Evolutionary conservation across 1,140 invertebrate genomes (phyloP).

Genomic region (Battus philenor): DNA sequence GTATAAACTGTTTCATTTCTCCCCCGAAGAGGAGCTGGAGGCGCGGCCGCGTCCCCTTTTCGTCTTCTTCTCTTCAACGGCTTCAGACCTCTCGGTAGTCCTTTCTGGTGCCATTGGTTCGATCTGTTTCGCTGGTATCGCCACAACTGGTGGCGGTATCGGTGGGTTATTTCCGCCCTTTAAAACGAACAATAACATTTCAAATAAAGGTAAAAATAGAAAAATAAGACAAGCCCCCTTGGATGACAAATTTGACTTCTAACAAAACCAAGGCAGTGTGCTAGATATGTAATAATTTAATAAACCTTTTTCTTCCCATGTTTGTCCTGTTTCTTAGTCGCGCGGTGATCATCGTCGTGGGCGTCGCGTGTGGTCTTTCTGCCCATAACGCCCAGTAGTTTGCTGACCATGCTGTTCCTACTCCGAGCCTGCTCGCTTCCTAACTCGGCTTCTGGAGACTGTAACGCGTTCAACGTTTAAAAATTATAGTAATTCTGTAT

Average conservation of each 20-base stretch:
- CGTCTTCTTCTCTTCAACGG: constrained; percentile 43
- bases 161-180: constrained; percentile 31
- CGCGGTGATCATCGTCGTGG: constrained; percentile 33
- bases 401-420: constrained; percentile 65
- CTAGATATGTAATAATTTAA: no score
- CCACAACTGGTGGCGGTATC: constrained; percentile 24
- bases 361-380: constrained; percentile 40
- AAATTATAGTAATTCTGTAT: no score
- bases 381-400: constrained; percentile 62
- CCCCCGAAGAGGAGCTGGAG: constrained; percentile 59
- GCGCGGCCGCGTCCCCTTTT: constrained; percentile 56
- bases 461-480: no score
- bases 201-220: no score
- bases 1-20: constrained; percentile 40
- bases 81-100: constrained; percentile 31
- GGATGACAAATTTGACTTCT: no score
- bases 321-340: constrained; percentile 39
- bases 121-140: constrained; percentile 22
- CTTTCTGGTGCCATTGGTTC: constrained; percentile 23
- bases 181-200: no score
- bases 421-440: constrained; percentile 23
- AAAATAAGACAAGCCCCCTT: no score
- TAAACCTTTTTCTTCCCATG: constrained; percentile 62
- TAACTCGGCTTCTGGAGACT: constrained; percentile 44
- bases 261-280: no score